Conservation (phyloP, 2,113 vertebrate species). For the Mormoops blainvillei region DNA sequence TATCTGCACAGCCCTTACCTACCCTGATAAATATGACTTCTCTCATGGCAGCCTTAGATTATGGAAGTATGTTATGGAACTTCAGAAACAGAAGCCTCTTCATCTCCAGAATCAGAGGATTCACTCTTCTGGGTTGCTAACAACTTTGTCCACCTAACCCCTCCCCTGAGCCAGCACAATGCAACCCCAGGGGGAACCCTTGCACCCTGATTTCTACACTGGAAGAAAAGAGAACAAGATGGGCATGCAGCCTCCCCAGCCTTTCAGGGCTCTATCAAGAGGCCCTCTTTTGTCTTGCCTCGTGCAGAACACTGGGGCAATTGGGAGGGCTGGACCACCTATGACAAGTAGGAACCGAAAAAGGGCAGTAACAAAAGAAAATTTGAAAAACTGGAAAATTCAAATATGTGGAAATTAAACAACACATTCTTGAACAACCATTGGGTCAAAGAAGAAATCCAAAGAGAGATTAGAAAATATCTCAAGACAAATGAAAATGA, state of each 20-base stretch:
- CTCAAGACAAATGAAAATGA: neutral
- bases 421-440: neutral
- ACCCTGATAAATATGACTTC: neutral
- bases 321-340: neutral
- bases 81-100: neutral
- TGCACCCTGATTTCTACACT: accelerated
- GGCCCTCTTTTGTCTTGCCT: neutral
- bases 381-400: neutral
- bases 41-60: neutral
- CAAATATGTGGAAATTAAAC: neutral
- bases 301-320: neutral
- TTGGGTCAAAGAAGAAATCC: neutral
- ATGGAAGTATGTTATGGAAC: neutral
- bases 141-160: neutral
- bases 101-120: neutral
- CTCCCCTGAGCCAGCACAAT: neutral
- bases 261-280: neutral
- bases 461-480: neutral
- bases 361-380: neutral
- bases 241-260: neutral
- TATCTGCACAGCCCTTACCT: neutral
- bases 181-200: neutral
- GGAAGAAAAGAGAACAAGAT: neutral
- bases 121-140: neutral
- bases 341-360: neutral